Evolutionary conservation across 2,888 invertebrate genomes (phyloP).

Genomic region (Pseudoips prasinana): DNA sequence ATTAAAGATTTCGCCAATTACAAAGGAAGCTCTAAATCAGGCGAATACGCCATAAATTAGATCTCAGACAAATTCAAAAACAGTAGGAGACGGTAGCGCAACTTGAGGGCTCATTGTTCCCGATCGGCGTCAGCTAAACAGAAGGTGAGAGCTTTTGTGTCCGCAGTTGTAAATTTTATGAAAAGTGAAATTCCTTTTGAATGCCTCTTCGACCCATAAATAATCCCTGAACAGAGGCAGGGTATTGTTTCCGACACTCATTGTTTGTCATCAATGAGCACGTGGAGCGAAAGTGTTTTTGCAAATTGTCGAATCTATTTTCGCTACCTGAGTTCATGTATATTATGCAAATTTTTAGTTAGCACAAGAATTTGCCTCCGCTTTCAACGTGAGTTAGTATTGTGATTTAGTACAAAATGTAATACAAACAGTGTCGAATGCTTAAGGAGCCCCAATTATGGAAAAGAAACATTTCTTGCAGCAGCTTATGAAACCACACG

Average conservation of each 20-base stretch:
- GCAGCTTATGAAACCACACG: too few relatives aligned
- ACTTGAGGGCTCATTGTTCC: conserved; percentile 75
- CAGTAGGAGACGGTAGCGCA: conserved; percentile 80
- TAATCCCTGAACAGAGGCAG: conserved; percentile 72
- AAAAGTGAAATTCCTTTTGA: conserved; percentile 83
- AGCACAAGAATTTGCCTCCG: conserved; percentile 38
- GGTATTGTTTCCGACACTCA: conserved; percentile 77
- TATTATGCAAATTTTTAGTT: conserved; percentile 50
- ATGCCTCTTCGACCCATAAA: conserved; percentile 75
- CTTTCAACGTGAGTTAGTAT: conserved; percentile 29
- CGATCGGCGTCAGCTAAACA: conserved; percentile 77
- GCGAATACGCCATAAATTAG: conserved; percentile 69
- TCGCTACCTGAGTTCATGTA: conserved; percentile 52
- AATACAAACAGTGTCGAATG: too few relatives aligned
- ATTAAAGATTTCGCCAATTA: conserved; percentile 65
- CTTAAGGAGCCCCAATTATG: too few relatives aligned
- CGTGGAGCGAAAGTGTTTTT: conserved; percentile 67
- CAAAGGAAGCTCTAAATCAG: conserved; percentile 75
- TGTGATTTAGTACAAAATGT: background rate
- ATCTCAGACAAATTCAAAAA: conserved; percentile 77
- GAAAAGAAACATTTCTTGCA: too few relatives aligned
- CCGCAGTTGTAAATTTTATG: conserved; percentile 79
- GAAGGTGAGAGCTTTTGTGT: conserved; percentile 78
- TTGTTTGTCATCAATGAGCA: conserved; percentile 75
- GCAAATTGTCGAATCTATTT: conserved; percentile 58